These are phyloP conservation scores for Epirrita christyi DNA, from an alignment of 2,888 invertebrate species.

Conservation along the genomic window DNA sequence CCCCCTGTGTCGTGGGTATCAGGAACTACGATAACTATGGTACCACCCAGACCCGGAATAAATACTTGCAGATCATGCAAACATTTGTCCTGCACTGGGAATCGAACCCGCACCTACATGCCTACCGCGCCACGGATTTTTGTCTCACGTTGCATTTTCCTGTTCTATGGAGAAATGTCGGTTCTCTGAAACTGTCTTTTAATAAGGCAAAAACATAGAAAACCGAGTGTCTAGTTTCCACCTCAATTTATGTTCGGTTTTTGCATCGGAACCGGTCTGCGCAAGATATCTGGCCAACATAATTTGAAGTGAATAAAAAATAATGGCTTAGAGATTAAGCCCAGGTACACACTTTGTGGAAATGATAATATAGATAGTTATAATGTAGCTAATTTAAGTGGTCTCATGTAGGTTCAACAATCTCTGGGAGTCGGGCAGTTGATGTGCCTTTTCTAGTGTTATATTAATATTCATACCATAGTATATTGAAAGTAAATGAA, in stretches of 20 bases:
- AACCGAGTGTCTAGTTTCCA: constrained; percentile 21
- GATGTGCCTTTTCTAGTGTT: neutral
- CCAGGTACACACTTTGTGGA: neutral
- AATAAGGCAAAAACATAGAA: constrained; percentile 21
- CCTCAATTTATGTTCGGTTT: constrained; percentile 18
- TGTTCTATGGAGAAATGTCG: constrained; percentile 1
- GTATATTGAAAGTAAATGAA: too few species aligned
- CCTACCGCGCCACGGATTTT: neutral
- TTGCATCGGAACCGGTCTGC: constrained; percentile 26
- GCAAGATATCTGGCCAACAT: constrained; percentile 17
- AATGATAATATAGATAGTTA: neutral
- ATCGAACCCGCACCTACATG: too few species aligned
- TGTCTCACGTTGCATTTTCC: constrained; percentile 2
- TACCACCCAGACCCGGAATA: too few species aligned
- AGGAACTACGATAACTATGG: too few species aligned
- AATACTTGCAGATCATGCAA: too few species aligned
- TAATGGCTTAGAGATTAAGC: constrained; percentile 1
- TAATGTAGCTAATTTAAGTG: neutral
- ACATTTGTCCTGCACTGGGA: too few species aligned
- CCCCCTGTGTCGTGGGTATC: too few species aligned
- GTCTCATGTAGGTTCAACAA: too few species aligned
- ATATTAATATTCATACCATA: neutral
- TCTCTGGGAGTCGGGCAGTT: neutral
- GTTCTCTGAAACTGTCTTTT: constrained; percentile 12
- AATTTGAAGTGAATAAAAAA: constrained; percentile 11